Conservation (phyloP, 2,113 vertebrate genomes). For the Leptodactylus fuscus region DNA sequence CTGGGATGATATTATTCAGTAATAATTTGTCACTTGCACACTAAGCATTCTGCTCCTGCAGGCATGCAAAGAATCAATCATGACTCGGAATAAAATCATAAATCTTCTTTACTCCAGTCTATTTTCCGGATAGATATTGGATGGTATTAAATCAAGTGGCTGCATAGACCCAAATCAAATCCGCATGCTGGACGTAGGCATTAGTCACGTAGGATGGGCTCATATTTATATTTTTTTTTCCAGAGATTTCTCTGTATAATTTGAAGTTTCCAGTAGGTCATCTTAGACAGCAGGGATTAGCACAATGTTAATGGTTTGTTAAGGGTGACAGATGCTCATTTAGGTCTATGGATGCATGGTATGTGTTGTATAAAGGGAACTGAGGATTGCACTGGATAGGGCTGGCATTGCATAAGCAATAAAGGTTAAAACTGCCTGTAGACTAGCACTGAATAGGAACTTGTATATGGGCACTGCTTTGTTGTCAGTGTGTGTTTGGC, state of each 20-base stretch:
- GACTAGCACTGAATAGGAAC: too few species aligned
- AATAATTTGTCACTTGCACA: slow-evolving; percentile 54
- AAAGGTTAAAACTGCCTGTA: too few species aligned
- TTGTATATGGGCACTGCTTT: too few species aligned
- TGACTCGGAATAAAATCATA: slow-evolving; percentile 48
- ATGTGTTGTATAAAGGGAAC: not conserved
- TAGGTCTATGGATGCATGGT: too few species aligned
- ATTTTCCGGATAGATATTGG: slow-evolving; percentile 45
- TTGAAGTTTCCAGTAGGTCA: too few species aligned
- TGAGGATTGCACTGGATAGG: not conserved
- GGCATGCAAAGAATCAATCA: slow-evolving; percentile 50
- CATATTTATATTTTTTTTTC: not conserved
- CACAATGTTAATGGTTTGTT: not conserved
- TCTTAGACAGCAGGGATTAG: not conserved
- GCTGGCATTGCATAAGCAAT: not conserved
- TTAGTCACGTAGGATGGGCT: slow-evolving; percentile 3
- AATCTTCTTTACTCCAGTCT: slow-evolving; percentile 51
- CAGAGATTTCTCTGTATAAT: not conserved
- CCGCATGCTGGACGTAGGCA: not conserved
- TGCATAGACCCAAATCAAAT: slow-evolving; percentile 36
- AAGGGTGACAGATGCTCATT: not conserved
- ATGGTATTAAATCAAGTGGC: slow-evolving; percentile 26
- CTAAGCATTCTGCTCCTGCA: slow-evolving; percentile 46
- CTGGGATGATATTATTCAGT: slow-evolving; percentile 45
- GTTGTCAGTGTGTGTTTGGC: too few species aligned